These are phyloP conservation scores for Sphyrna mokarran DNA, from an alignment of 2,113 vertebrate genomes.

Conservation along the genomic window DNA sequence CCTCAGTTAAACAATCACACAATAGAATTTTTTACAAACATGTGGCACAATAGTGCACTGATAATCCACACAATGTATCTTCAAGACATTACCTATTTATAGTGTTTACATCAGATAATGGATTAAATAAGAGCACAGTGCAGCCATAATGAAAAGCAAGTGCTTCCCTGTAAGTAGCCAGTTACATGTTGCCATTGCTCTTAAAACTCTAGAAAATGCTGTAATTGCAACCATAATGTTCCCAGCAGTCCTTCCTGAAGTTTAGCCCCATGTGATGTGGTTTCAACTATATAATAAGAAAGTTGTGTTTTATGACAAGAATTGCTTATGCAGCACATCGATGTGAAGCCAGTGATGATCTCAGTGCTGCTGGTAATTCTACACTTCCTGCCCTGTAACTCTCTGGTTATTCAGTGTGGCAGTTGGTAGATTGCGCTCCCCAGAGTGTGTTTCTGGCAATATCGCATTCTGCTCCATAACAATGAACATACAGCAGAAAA, in stretches of 20 bases:
- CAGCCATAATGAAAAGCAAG: neutral
- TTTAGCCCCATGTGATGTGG: constrained; percentile 28
- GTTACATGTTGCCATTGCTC: neutral
- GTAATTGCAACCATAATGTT: constrained; percentile 32
- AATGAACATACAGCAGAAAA: constrained; percentile 36
- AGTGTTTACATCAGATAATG: neutral
- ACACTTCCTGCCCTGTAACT: constrained; percentile 28
- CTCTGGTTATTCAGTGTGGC: constrained; percentile 33
- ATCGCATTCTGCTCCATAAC: constrained; percentile 37
- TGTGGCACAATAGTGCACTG: neutral
- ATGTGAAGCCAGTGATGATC: constrained; percentile 35
- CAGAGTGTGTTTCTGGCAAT: constrained; percentile 26
- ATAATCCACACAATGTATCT: neutral
- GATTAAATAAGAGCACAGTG: neutral
- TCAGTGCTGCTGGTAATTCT: constrained; percentile 35
- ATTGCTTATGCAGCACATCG: constrained; percentile 30
- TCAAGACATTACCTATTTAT: neutral
- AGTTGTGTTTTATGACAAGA: constrained; percentile 31
- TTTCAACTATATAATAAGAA: constrained; percentile 35
- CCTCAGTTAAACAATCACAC: neutral
- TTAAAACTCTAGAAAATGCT: constrained; percentile 4
- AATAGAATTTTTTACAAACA: neutral
- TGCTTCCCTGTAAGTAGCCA: neutral
- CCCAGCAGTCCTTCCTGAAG: constrained; percentile 25
- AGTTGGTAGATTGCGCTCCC: constrained; percentile 14